phyloP scores from a whole-genome alignment of 2,113 vertebrate genomes.

The Hippoglossus stenolepis region DNA sequence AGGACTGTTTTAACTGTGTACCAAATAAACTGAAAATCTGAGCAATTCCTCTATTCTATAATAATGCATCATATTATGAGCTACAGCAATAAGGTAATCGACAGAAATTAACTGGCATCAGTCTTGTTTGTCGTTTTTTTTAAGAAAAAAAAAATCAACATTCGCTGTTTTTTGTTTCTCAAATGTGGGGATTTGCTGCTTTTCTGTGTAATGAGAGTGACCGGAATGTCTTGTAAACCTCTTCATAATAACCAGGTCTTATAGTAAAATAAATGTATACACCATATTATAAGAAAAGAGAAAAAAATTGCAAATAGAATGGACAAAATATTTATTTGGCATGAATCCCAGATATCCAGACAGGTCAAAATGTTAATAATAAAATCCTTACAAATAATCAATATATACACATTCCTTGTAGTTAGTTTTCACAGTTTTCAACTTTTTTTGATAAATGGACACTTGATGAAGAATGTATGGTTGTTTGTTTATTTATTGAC shows the following conservation, averaged over 20 bases:
- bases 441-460: neutral
- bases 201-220: neutral
- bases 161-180: neutral
- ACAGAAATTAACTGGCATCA: too few species aligned
- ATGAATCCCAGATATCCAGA: constrained; percentile 34
- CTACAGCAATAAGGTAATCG: too few species aligned
- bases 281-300: neutral
- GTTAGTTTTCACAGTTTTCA: constrained; percentile 44
- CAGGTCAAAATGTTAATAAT: constrained; percentile 9
- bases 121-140: too few species aligned
- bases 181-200: neutral
- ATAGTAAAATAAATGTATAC: neutral
- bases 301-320: neutral
- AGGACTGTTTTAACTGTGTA: too few species aligned
- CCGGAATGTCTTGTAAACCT: neutral
- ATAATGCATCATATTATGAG: too few species aligned
- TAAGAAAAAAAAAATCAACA: too few species aligned
- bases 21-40: too few species aligned
- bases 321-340: constrained; percentile 54
- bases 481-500: neutral
- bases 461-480: constrained; percentile 3
- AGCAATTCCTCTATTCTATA: too few species aligned
- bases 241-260: neutral
- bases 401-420: constrained; percentile 19
- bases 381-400: constrained; percentile 22